Conservation (phyloP, 2,113 vertebrate species). For the Dasyornis broadbenti region DNA sequence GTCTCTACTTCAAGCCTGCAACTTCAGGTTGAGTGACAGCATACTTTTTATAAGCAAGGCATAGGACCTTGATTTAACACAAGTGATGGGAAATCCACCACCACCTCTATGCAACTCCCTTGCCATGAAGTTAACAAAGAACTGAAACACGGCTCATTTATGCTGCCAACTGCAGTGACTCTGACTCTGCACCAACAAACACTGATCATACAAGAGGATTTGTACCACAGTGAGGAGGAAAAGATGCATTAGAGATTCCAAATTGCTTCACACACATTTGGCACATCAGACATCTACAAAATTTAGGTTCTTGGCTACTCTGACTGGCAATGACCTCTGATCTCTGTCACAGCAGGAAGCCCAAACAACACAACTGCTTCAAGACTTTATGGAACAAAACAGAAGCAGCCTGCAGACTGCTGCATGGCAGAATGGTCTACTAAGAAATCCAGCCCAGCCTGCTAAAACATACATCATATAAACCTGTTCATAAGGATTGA, state of each 20-base stretch:
- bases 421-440: background rate
- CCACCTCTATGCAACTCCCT: background rate
- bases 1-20: background rate
- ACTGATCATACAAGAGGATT: background rate
- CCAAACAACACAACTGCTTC: background rate
- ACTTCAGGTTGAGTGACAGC: background rate
- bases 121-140: background rate
- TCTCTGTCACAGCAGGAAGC: background rate
- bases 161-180: background rate
- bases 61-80: background rate
- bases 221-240: background rate
- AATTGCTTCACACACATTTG: background rate
- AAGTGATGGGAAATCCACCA: background rate
- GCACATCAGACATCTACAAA: background rate
- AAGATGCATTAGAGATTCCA: background rate
- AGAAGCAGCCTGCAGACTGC: background rate
- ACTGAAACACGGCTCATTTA: background rate
- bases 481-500: background rate
- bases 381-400: background rate
- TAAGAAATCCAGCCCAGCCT: background rate
- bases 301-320: background rate
- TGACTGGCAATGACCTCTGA: background rate
- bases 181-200: background rate
- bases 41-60: background rate
- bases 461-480: background rate